Evolutionary conservation across 2,888 invertebrate species (phyloP), one percentile per base, ranked within the genome.

Genomic region (Buathra laborator): DNA sequence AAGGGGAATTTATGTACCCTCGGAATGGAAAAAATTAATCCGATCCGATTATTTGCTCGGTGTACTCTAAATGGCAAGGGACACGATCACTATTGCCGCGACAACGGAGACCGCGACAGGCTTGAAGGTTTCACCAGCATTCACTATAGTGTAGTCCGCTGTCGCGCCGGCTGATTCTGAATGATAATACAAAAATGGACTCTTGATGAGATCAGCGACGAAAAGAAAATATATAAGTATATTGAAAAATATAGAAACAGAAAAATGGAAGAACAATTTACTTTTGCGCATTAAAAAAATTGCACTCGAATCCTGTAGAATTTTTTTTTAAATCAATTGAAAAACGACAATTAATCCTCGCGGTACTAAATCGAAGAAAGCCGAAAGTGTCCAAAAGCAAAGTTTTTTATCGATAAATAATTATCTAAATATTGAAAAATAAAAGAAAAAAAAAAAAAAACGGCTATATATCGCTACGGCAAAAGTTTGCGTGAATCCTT

Each of bases 81-180:
- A 92, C 91, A 93, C 90, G 88, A 93, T 91, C 89, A 87, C 88
- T 90, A 93, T 89, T 90, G 93, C 90, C 89, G 93, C 88, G 88
- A 91, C 90, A 91, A 93, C 88, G 90, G 91, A 89, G 91, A 89
- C 90, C 91, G 93, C 90, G 90, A 91, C 88, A 90, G 92, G 90
- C 91, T 92, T 92, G 91, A 90, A 87, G 90, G 91, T 90, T 89
- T 90, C 92, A 90, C 93, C 93, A 91, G 90, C 89, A 89, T 89
- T 87, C 89, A 87, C 74, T 89, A 91, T 78, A 89, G 89, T 86
- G 90, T 91, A 90, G 91, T 93, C 92, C 92, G 89, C 88, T 89
- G 89, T 88, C 90, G 79, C 87, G 91, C 89, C 91, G 89, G 89
- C 86, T 89, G 93, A 92, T 91, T 93, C 93, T 94, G 90, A 91